Evolutionary conservation across 2,888 invertebrate species (phyloP).

Genomic region (Elysia crispata): DNA sequence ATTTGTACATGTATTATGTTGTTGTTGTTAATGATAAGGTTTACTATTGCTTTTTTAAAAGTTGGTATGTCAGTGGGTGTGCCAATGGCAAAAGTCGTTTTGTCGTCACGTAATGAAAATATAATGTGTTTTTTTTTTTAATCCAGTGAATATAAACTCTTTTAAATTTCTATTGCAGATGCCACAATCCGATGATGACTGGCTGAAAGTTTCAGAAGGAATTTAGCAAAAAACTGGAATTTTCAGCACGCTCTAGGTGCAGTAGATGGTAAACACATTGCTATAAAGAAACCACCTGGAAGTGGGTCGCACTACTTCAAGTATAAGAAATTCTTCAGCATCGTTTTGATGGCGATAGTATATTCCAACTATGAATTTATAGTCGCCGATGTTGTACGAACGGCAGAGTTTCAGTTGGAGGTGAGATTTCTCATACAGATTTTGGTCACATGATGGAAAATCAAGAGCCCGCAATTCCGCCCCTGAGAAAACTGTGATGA

Average conservation of each 20-base stretch:
- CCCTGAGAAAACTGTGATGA: not conserved
- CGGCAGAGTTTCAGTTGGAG: slow-evolving; percentile 22
- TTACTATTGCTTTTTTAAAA: not conserved
- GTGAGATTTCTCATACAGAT: slow-evolving; percentile 28
- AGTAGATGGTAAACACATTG: slow-evolving; percentile 13
- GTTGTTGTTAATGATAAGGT: too few relatives aligned
- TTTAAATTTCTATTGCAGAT: slow-evolving; percentile 11
- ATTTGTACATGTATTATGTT: not conserved
- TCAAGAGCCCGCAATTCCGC: not conserved
- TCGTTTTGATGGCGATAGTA: slow-evolving; percentile 1
- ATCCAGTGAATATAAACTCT: not conserved
- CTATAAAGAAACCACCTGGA: not conserved
- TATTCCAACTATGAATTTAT: slow-evolving; percentile 7
- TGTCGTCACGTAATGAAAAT: too few relatives aligned
- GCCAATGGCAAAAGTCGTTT: not conserved
- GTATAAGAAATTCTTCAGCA: not conserved
- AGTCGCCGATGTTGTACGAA: slow-evolving; percentile 33
- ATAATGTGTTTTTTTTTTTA: not conserved
- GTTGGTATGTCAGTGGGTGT: not conserved
- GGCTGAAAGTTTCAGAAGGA: slow-evolving; percentile 23
- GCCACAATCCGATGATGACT: slow-evolving; percentile 20
- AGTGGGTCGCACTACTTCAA: slow-evolving; percentile 6
- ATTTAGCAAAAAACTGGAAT: slow-evolving; percentile 14
- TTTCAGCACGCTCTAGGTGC: slow-evolving; percentile 28
- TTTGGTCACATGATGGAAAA: slow-evolving; percentile 20